phyloP scores from a whole-genome alignment of 2,113 vertebrate genomes.

The Choloepus hoffmanni region DNA sequence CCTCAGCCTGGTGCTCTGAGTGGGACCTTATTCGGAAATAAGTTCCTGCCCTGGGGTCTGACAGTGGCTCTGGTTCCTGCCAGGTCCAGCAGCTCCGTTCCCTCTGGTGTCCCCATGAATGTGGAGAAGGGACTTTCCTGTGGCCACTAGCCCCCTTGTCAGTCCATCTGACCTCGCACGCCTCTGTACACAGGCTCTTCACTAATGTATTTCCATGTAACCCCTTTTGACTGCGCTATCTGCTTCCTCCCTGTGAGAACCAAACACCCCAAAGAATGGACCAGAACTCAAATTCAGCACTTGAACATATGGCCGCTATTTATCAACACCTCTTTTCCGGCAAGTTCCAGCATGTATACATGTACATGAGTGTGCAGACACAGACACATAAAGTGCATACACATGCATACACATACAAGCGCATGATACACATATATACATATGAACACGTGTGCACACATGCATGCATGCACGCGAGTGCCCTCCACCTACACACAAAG shows the following conservation, averaged over 20 bases:
- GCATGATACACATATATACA: too few species aligned
- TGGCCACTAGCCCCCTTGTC: not conserved
- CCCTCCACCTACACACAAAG: too few species aligned
- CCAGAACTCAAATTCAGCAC: not conserved
- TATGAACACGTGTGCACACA: too few species aligned
- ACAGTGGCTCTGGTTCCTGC: not conserved
- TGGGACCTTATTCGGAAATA: too few species aligned
- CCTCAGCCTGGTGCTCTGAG: too few species aligned
- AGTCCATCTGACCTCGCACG: not conserved
- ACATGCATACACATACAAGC: too few species aligned
- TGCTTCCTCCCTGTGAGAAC: slow-evolving; percentile 25
- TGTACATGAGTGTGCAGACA: too few species aligned
- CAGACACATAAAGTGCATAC: too few species aligned
- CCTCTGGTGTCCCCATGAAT: not conserved
- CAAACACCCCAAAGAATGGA: not conserved
- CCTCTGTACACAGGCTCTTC: not conserved
- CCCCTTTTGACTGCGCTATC: not conserved
- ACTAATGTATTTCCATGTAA: not conserved
- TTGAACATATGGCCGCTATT: rapidly evolving
- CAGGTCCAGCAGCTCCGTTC: not conserved
- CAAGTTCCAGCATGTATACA: too few species aligned
- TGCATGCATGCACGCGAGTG: too few species aligned
- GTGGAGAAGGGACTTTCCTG: not conserved
- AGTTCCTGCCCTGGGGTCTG: not conserved
- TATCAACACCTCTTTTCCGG: rapidly evolving